These are phyloP conservation scores for Arvicola amphibius DNA, from an alignment of 2,797 vertebrate species.

Conservation along the genomic window DNA sequence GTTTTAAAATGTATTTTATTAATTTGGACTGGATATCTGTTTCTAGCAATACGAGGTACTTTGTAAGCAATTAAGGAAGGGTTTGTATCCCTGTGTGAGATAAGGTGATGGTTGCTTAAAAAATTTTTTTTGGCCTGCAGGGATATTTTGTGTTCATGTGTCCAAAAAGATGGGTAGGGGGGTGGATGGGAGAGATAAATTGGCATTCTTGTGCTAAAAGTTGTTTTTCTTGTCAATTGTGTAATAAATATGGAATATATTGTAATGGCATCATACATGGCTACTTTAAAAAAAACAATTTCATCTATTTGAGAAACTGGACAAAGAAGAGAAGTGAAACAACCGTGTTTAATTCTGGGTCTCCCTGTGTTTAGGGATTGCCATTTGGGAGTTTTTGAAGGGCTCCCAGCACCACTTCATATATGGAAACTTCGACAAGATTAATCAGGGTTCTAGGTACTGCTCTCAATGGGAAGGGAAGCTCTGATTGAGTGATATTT, in stretches of 20 bases:
- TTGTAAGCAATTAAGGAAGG: conserved; percentile 88
- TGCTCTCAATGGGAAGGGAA: conserved; percentile 28
- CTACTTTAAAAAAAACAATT: conserved; percentile 83
- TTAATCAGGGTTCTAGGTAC: neutral
- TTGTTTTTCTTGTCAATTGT: conserved; percentile 84
- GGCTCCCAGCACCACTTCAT: neutral
- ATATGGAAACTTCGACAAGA: conserved; percentile 40
- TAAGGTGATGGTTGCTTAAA: conserved; percentile 87
- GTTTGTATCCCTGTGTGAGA: conserved; percentile 84
- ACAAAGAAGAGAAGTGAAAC: conserved; percentile 24
- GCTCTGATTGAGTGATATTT: conserved; percentile 17
- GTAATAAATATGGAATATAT: conserved; percentile 82
- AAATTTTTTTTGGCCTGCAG: conserved; percentile 94
- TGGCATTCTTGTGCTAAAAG: conserved; percentile 96
- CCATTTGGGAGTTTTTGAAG: conserved; percentile 62
- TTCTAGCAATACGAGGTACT: conserved; percentile 96
- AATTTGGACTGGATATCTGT: conserved; percentile 92
- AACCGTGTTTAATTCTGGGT: conserved; percentile 28
- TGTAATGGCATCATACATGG: conserved; percentile 72
- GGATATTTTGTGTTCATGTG: conserved; percentile 98
- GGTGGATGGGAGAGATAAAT: conserved; percentile 92
- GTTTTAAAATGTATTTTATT: conserved; percentile 93
- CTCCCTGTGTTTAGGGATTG: conserved; percentile 60
- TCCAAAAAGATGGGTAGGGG: conserved; percentile 86
- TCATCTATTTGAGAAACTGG: conserved; percentile 73